Conservation (phyloP, 2,113 vertebrate genomes). For the Corvus moneduloides region DNA sequence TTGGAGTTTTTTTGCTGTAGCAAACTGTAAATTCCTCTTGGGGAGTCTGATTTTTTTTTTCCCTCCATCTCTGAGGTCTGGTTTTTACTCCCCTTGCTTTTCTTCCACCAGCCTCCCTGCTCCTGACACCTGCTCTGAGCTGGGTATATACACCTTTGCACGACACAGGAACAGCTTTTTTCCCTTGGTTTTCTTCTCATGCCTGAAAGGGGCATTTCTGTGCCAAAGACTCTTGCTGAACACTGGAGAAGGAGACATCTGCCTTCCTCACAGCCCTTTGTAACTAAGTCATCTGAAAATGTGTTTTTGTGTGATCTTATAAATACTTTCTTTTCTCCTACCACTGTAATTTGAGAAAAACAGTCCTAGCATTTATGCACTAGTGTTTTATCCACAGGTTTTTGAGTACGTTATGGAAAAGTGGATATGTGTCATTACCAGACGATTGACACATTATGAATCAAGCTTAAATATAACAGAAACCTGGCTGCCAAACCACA, state of each 20-base stretch:
- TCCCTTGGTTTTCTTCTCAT: not conserved
- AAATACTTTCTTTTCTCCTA: not conserved
- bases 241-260: not conserved
- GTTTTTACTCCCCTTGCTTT: not conserved
- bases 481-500: constrained; percentile 20
- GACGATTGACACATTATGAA: not conserved
- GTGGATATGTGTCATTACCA: not conserved
- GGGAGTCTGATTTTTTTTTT: not conserved
- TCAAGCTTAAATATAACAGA: constrained; percentile 5
- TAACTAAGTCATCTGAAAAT: not conserved
- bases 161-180: not conserved
- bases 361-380: not conserved
- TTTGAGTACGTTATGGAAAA: not conserved
- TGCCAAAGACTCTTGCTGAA: not conserved
- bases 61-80: not conserved
- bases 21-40: not conserved
- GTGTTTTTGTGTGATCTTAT: not conserved
- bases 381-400: not conserved
- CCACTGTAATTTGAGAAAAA: constrained; percentile 26
- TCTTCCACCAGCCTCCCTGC: not conserved
- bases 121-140: not conserved
- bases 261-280: not conserved
- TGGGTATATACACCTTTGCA: not conserved
- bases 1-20: not conserved
- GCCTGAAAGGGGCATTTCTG: not conserved